Conservation (phyloP, 2,888 invertebrate genomes). For the Acanthopleura granulata region DNA sequence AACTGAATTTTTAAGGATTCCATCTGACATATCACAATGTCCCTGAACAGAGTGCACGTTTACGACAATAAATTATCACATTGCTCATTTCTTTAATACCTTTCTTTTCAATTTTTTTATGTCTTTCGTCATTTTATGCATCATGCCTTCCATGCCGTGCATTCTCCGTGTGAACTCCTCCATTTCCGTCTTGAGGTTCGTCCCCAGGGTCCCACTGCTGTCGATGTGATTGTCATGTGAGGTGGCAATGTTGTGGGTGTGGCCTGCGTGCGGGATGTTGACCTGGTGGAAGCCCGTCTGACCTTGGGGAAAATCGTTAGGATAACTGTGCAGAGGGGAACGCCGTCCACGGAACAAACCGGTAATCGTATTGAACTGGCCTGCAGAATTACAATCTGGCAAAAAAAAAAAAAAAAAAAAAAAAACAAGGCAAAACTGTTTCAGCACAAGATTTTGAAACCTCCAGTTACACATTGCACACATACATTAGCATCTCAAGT, state of each 20-base stretch:
- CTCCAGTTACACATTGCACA: too few species aligned
- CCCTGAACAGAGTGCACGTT: too few species aligned
- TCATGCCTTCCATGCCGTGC: constrained; percentile 73
- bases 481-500: too few species aligned
- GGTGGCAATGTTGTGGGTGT: neutral
- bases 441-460: too few species aligned
- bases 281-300: neutral
- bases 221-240: neutral
- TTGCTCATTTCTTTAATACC: constrained; percentile 44
- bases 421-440: too few species aligned
- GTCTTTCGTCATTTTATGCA: constrained; percentile 73
- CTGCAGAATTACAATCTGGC: constrained; percentile 67
- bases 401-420: constrained; percentile 21
- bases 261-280: neutral
- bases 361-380: constrained; percentile 66
- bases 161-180: constrained; percentile 62
- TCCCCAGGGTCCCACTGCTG: neutral
- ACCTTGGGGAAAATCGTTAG: constrained; percentile 35
- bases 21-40: too few species aligned
- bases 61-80: too few species aligned
- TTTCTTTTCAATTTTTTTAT: constrained; percentile 73
- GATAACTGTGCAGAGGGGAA: constrained; percentile 47
- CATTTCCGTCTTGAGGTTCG: constrained; percentile 32
- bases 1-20: too few species aligned
- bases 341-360: constrained; percentile 60